phyloP scores from a whole-genome alignment of 2,888 invertebrate species.

The Gryllus longicercus region DNA sequence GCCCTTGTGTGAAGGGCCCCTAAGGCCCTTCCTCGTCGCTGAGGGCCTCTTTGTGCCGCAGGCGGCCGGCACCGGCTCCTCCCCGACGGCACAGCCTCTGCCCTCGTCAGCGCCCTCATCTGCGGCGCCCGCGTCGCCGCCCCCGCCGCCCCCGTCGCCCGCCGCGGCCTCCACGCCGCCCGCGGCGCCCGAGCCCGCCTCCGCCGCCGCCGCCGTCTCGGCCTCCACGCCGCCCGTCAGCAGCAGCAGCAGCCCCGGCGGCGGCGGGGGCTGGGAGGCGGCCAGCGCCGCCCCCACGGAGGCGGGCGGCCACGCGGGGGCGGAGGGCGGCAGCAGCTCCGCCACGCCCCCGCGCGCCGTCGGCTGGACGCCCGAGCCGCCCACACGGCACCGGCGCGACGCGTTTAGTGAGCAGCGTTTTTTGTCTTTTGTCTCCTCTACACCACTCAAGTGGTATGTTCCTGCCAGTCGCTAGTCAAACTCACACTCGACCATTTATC shows the following conservation, averaged over 20 bases:
- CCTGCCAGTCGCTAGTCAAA: too few relatives aligned
- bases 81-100: too few relatives aligned
- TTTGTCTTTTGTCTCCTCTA: too few relatives aligned
- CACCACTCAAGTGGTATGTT: too few relatives aligned
- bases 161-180: not conserved
- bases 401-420: slow-evolving; percentile 29
- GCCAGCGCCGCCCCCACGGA: slow-evolving; percentile 1
- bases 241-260: slow-evolving; percentile 22
- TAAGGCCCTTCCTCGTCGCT: too few relatives aligned
- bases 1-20: too few relatives aligned
- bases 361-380: slow-evolving; percentile 34
- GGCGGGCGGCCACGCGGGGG: too few relatives aligned
- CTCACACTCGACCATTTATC: too few relatives aligned
- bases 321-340: not conserved
- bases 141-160: not conserved
- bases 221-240: slow-evolving; percentile 7
- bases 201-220: not conserved
- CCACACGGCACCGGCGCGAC: slow-evolving; percentile 40
- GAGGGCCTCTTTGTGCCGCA: too few relatives aligned
- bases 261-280: not conserved
- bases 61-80: too few relatives aligned
- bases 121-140: too few relatives aligned
- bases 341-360: not conserved
- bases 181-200: not conserved
- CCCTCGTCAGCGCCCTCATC: too few relatives aligned